Percentiles rank a stretch among this genome's conserved stretches.
These are phyloP conservation scores for Eidolon helvum DNA, from an alignment of 2,113 vertebrate species.

Conservation along the genomic window DNA sequence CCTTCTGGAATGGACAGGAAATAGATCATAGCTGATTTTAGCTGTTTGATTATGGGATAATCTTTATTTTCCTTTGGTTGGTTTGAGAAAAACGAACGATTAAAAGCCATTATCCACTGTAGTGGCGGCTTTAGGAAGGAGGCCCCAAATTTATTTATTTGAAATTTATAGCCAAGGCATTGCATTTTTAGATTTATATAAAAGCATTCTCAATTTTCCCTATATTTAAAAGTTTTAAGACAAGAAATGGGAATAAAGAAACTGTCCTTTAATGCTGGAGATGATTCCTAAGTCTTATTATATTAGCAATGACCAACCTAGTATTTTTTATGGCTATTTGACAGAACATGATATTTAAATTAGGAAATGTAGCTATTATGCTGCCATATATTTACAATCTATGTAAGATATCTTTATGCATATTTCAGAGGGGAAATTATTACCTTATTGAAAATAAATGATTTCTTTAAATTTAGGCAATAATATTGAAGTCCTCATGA, in stretches of 20 bases:
- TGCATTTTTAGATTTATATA: neutral
- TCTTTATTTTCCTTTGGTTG: neutral
- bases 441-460: slow-evolving; percentile 31
- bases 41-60: neutral
- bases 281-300: neutral
- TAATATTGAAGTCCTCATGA: slow-evolving; percentile 97
- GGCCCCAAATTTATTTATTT: neutral
- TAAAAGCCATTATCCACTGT: neutral
- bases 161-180: neutral
- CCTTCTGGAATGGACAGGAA: neutral
- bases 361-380: neutral
- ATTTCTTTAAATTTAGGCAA: slow-evolving; percentile 84
- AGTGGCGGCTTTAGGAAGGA: neutral
- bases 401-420: neutral
- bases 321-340: neutral
- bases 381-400: neutral
- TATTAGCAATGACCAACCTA: neutral
- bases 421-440: neutral
- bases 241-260: neutral
- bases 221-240: neutral
- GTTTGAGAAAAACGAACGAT: neutral
- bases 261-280: neutral
- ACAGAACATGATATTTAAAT: neutral
- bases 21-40: neutral
- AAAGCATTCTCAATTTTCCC: neutral